These are phyloP conservation scores for Melanerpes formicivorus DNA, from an alignment of 2,113 vertebrate genomes.

Conservation along the genomic window DNA sequence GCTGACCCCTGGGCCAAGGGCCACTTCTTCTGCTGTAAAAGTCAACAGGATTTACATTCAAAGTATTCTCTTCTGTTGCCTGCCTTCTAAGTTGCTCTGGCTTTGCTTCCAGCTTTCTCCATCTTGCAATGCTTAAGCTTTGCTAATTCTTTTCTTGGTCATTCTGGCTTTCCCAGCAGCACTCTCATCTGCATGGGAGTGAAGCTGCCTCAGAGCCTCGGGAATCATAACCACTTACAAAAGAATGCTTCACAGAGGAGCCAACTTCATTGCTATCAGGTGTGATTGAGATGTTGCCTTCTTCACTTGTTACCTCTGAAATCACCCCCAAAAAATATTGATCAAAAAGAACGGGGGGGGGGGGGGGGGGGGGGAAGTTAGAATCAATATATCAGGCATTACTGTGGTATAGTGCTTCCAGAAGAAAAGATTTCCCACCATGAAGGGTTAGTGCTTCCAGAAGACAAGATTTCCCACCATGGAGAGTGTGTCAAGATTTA, in stretches of 20 bases:
- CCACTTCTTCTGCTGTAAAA: not conserved
- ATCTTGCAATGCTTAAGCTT: not conserved
- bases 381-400: not conserved
- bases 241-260: not conserved
- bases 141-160: not conserved
- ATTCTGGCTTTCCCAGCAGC: not conserved
- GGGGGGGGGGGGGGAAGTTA: not conserved
- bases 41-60: not conserved
- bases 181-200: not conserved
- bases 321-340: not conserved
- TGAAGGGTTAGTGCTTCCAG: no score
- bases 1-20: not conserved
- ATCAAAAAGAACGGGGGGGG: not conserved
- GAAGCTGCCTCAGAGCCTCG: not conserved
- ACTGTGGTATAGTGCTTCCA: not conserved
- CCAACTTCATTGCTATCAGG: not conserved
- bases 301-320: not conserved
- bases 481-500: not conserved
- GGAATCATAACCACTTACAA: not conserved
- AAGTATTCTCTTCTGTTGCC: not conserved
- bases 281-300: not conserved
- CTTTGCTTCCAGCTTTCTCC: not conserved
- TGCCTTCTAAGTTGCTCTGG: not conserved
- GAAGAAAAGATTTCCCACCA: not conserved
- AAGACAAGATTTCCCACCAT: no score